Percentiles rank a stretch among this genome's conserved stretches.
Evolutionary conservation across 92 coral and sea anemone species (phyloP).

Genomic region (Epizoanthus scotinus): DNA sequence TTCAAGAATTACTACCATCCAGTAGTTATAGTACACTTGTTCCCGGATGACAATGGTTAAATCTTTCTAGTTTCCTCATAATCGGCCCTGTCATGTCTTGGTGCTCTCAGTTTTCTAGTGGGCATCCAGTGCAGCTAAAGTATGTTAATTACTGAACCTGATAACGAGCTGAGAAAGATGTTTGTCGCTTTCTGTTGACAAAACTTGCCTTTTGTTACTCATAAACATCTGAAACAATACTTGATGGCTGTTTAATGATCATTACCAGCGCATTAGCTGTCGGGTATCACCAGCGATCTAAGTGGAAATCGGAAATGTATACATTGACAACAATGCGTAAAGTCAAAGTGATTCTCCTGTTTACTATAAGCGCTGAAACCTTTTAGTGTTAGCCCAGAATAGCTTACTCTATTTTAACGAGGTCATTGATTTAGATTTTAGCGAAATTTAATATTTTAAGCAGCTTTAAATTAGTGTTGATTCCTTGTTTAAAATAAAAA

Average conservation of each 20-base stretch:
- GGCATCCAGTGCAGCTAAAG: no score
- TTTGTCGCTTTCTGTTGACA: conserved; percentile 10
- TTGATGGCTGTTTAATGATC: conserved; percentile 17
- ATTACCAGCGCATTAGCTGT: conserved; percentile 24
- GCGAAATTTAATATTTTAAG: conserved; percentile 13
- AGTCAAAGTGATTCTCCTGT: not conserved
- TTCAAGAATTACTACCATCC: not conserved
- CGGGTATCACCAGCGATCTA: conserved; percentile 8
- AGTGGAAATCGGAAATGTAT: conserved; percentile 25
- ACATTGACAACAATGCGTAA: not conserved
- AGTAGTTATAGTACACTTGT: no score
- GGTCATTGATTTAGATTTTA: not conserved
- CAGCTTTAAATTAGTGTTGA: not conserved
- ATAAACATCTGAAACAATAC: not conserved
- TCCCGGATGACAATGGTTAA: no score
- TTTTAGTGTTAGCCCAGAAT: not conserved
- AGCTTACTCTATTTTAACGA: not conserved
- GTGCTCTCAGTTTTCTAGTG: no score
- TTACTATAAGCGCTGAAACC: not conserved
- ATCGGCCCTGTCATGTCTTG: no score
- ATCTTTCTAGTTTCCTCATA: no score
- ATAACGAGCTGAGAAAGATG: no score
- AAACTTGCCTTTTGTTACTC: not conserved
- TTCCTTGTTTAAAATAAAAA: not conserved
- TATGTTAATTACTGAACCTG: no score